These are phyloP conservation scores for Dicaeum eximium DNA, from an alignment of 2,113 vertebrate genomes.

Conservation along the genomic window DNA sequence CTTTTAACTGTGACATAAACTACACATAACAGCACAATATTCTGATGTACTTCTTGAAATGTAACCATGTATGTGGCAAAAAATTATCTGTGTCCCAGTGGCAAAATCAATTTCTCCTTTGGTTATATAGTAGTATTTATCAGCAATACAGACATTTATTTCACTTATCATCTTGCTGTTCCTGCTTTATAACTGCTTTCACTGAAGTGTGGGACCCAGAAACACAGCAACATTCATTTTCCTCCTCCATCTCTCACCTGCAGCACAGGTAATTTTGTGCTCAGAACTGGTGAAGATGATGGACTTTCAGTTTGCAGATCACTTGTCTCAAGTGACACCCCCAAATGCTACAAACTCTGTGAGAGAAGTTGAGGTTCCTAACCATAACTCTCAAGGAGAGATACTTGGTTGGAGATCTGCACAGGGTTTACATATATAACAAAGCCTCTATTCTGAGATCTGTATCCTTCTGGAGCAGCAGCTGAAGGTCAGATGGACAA, in stretches of 20 bases:
- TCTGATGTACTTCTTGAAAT: not conserved
- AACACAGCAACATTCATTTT: not conserved
- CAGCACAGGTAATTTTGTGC: not conserved
- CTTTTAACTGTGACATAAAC: not conserved
- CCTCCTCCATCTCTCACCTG: not conserved
- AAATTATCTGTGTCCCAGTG: not conserved
- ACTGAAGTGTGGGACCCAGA: not conserved
- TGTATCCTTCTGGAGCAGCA: not conserved
- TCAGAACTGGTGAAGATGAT: not conserved
- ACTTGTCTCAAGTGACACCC: not conserved
- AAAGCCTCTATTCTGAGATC: not conserved
- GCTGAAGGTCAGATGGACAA: not conserved
- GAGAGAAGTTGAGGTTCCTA: not conserved
- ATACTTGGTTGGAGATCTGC: not conserved
- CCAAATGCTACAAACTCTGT: not conserved
- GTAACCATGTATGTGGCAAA: not conserved
- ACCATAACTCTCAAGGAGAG: not conserved
- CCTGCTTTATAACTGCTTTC: not conserved
- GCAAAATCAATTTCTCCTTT: constrained; percentile 36
- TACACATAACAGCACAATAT: not conserved
- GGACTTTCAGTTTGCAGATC: not conserved
- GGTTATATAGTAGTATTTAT: not conserved
- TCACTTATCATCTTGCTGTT: not conserved
- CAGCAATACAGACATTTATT: not conserved
- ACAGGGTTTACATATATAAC: not conserved